These are phyloP conservation scores for Penelope pileata DNA, from an alignment of 2,113 vertebrate species.

Conservation along the genomic window DNA sequence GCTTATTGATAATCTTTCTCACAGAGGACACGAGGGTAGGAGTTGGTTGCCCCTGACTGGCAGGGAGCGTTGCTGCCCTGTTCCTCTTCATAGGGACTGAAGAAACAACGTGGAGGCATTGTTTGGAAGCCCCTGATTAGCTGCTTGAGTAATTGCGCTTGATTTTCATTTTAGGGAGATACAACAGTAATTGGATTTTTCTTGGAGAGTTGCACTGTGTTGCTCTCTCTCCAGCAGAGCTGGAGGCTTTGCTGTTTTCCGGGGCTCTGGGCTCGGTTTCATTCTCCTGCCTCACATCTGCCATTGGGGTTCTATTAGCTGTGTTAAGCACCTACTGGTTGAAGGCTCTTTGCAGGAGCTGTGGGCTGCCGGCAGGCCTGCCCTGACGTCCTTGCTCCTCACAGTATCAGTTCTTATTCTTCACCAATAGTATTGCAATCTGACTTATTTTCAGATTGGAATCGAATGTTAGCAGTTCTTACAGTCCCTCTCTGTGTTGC, in stretches of 20 bases:
- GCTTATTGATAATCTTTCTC: not conserved
- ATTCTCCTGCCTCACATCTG: fast-evolving
- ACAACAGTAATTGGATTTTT: not conserved
- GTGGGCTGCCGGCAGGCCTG: not conserved
- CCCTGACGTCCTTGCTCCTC: not conserved
- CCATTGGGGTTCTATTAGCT: not conserved
- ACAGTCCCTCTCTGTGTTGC: not conserved
- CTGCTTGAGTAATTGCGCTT: not conserved
- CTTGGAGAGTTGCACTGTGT: not conserved
- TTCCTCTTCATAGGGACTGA: not conserved
- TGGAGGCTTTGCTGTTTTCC: not conserved
- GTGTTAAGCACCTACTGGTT: not conserved
- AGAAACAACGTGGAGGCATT: not conserved
- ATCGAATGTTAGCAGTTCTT: not conserved
- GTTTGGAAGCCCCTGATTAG: not conserved
- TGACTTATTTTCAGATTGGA: not conserved
- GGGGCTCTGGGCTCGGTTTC: not conserved
- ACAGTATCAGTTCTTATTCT: not conserved
- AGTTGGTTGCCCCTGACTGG: not conserved
- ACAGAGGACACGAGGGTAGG: not conserved
- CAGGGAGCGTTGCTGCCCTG: fast-evolving
- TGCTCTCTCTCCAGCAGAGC: not conserved
- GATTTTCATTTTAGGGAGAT: not conserved
- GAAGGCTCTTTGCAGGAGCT: not conserved
- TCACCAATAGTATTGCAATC: not conserved